These are phyloP conservation scores for Torymus aiolomorphi DNA, from an alignment of 2,888 invertebrate species.

Conservation along the genomic window DNA sequence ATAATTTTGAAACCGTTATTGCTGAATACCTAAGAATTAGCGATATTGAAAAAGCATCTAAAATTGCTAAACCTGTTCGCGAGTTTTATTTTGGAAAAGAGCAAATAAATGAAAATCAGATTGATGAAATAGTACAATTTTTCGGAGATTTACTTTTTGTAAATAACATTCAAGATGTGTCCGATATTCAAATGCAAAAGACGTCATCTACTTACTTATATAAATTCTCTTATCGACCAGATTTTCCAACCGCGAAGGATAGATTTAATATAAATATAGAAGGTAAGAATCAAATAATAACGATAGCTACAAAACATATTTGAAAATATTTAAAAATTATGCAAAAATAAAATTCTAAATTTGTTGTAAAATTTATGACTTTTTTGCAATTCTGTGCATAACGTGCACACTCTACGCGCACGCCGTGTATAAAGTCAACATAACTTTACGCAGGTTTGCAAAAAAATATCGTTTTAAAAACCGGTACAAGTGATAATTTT, in stretches of 20 bases:
- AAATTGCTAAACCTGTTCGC: conserved; percentile 72
- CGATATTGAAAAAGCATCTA: conserved; percentile 63
- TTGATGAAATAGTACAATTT: conserved; percentile 77
- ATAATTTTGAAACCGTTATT: conserved; percentile 72
- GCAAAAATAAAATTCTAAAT: no score
- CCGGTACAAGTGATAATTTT: no score
- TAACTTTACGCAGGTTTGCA: no score
- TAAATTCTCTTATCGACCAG: conserved; percentile 77
- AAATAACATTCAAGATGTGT: conserved; percentile 75
- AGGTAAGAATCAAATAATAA: conserved; percentile 25
- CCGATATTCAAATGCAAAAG: conserved; percentile 73
- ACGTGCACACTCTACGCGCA: no score
- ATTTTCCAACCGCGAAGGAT: conserved; percentile 43
- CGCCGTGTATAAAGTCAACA: no score
- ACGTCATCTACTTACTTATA: conserved; percentile 78
- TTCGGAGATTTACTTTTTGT: conserved; percentile 78
- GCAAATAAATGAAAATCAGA: conserved; percentile 65
- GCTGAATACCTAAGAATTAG: conserved; percentile 71
- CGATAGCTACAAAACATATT: no score
- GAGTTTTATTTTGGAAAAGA: conserved; percentile 77
- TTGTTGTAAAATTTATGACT: no score
- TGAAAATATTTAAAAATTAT: no score
- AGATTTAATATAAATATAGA: conserved; percentile 40
- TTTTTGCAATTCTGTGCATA: no score
- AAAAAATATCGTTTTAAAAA: no score